Evolutionary conservation across 2,888 invertebrate species (phyloP), one percentile per base, ranked within the genome.

Genomic region (Eulithis testata): DNA sequence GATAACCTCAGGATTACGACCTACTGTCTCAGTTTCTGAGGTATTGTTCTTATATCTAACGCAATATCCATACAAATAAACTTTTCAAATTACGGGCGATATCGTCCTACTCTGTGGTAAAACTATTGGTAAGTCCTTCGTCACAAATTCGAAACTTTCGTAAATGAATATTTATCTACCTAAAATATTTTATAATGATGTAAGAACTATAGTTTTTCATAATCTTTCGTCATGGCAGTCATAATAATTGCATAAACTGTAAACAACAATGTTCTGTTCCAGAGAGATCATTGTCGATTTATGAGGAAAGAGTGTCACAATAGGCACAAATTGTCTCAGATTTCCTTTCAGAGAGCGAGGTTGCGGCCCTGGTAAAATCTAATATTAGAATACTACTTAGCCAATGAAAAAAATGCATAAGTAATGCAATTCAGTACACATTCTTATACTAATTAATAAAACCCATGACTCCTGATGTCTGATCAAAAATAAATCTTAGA

Each of bases 331-430:
- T 83, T 84, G 85, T 83, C 76, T 78, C 82, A 78, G 84, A 85
- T 87, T 87, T 87, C 86, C 85, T 86, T 86, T 86, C 82, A 79
- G 80, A 72, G 66, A 61, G 61, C 83, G 83, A 87, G 87, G 87
- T 75, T 77, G 65, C 60, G 68, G 76, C 86, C 85, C 76, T 84
- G 82, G 65, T 69, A 58, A 57, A 60, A 61, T 68, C 68, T 68
- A 69, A 70, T 67, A 70, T 68, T 73, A 68, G 69, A 70, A 56
- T 21, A 53, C 60, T 67, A 73, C 59, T 73, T 72, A 62, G 64
- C 69, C 71, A 68, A 45, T 63, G 68, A 71, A 67, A 76, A 74
- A 73, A 70, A 70, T 8, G n/a, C 47, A 47, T 11, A 47, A 47
- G 9, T 47, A n/a, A 47, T 47, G 47, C 47, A 47, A 47, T 47